Conservation (phyloP, 2,113 vertebrate species). For the Tamias sibiricus region DNA sequence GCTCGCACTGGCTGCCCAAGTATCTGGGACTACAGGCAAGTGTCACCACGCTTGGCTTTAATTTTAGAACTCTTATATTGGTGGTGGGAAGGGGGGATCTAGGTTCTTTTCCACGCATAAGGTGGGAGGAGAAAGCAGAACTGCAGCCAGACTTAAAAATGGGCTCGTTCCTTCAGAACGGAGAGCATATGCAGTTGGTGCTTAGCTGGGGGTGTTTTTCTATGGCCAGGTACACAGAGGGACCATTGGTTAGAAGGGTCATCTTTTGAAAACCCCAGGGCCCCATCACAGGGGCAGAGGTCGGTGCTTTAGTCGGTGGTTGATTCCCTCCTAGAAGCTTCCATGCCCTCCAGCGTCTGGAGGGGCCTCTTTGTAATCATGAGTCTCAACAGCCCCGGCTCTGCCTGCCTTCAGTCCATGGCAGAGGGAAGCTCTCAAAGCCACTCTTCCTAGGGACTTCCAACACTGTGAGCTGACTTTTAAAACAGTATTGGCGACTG, state of each 20-base stretch:
- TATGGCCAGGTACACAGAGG: rapidly evolving
- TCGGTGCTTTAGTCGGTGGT: slow-evolving; percentile 69
- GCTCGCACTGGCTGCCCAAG: neutral
- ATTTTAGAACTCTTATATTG: slow-evolving; percentile 54
- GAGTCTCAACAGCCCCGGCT: slow-evolving; percentile 60
- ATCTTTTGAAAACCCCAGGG: slow-evolving; percentile 36
- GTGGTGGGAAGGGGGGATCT: neutral
- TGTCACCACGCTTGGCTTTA: neutral
- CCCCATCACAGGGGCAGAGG: slow-evolving; percentile 64
- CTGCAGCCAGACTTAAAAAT: neutral
- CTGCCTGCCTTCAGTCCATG: slow-evolving; percentile 10
- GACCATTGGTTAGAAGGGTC: slow-evolving; percentile 60
- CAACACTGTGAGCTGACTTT: slow-evolving; percentile 51
- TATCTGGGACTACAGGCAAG: too few species aligned
- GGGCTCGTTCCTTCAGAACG: neutral
- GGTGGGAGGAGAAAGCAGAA: neutral
- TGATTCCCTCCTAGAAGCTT: slow-evolving; percentile 68
- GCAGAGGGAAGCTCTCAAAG: slow-evolving; percentile 77
- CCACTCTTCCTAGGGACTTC: slow-evolving; percentile 59
- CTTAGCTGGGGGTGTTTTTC: slow-evolving; percentile 23
- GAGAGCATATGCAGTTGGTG: rapidly evolving
- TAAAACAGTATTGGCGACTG: slow-evolving; percentile 69
- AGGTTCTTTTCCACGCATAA: neutral
- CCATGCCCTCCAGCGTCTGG: slow-evolving; percentile 58
- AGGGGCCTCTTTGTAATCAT: slow-evolving; percentile 66